Evolutionary conservation across 2,797 vertebrate species (phyloP).

Genomic region (Acipenser oxyrinchus): DNA sequence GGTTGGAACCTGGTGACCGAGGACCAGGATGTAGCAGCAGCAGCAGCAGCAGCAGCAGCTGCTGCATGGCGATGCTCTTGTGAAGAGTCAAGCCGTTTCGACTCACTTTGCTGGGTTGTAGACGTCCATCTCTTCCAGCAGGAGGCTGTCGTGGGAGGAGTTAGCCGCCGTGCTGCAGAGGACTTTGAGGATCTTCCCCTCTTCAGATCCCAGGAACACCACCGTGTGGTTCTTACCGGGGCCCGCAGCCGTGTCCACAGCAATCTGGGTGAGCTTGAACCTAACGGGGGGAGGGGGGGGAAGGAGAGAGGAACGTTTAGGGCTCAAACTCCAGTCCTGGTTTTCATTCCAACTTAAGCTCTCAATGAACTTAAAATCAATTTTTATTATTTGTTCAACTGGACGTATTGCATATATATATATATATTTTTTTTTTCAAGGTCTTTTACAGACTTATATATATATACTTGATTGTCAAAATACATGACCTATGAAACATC

Average conservation of each 20-base stretch:
- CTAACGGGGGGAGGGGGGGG: constrained; percentile 36
- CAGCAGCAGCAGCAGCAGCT: too few species aligned
- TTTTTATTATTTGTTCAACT: too few species aligned
- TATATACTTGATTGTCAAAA: too few species aligned
- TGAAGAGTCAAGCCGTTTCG: neutral
- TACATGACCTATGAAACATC: too few species aligned
- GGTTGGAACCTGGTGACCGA: neutral
- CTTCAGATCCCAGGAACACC: constrained; percentile 80
- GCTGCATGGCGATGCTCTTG: too few species aligned
- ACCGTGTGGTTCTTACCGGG: constrained; percentile 71
- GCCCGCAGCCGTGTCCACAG: constrained; percentile 72
- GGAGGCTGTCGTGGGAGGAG: constrained; percentile 55
- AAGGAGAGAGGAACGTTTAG: neutral
- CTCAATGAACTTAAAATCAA: too few species aligned
- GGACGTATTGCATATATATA: too few species aligned
- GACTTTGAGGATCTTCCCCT: constrained; percentile 76
- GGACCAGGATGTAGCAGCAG: neutral
- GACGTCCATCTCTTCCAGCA: constrained; percentile 77
- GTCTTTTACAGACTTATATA: too few species aligned
- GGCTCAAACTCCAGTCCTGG: too few species aligned
- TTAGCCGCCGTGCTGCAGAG: constrained; percentile 60
- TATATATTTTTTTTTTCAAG: too few species aligned
- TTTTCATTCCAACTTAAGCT: too few species aligned
- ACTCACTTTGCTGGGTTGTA: constrained; percentile 76
- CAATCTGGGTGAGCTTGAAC: constrained; percentile 80